Conservation (phyloP, 2,888 invertebrate genomes). For the Tipula confusa region DNA sequence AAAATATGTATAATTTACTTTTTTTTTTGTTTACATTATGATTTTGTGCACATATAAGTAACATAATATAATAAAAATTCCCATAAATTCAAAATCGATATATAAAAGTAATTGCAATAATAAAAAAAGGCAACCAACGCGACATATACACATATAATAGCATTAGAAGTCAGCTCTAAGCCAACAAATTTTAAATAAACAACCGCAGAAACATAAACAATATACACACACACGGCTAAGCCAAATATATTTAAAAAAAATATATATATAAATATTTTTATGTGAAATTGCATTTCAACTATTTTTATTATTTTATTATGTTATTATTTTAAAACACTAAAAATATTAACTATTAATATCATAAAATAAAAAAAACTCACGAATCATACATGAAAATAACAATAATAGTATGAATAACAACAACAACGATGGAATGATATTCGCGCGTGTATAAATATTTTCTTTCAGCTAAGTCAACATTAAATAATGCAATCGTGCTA, state of each 20-base stretch:
- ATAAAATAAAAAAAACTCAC: not conserved
- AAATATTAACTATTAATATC: not conserved
- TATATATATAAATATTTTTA: not conserved
- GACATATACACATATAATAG: not conserved
- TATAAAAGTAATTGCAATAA: not conserved
- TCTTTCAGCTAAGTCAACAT: not conserved
- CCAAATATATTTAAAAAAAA: not conserved
- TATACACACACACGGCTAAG: not conserved
- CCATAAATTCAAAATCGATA: not conserved
- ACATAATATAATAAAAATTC: not conserved
- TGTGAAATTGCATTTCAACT: constrained; percentile 6
- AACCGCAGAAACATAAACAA: not conserved
- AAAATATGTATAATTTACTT: no score
- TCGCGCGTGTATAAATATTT: constrained; percentile 3
- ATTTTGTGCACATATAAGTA: not conserved
- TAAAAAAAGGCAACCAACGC: no score
- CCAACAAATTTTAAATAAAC: not conserved
- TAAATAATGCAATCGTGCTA: not conserved
- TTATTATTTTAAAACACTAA: not conserved
- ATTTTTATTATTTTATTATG: not conserved
- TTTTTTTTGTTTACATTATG: not conserved
- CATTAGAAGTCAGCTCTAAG: not conserved
- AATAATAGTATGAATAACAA: not conserved
- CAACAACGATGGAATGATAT: not conserved
- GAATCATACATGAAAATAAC: not conserved